Percentiles rank a stretch among this genome's conserved stretches.
Conservation (phyloP, 1,140 invertebrate species). For the Myzus persicae region DNA sequence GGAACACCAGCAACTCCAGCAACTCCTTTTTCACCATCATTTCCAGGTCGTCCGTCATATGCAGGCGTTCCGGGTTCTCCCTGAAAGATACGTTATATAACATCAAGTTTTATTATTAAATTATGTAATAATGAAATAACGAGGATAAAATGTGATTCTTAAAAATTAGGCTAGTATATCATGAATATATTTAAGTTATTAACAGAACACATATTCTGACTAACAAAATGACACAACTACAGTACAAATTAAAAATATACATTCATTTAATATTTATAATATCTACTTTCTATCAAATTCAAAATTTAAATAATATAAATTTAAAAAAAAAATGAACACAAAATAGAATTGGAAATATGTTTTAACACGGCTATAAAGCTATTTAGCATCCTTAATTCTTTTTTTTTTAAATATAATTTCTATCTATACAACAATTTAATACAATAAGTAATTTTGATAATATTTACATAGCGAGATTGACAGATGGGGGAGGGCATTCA, state of each 20-base stretch:
- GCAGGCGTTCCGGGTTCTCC: constrained; percentile 68
- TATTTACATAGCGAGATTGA: too few species aligned
- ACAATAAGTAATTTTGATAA: too few species aligned
- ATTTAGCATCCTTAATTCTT: too few species aligned
- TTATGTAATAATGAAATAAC: too few species aligned
- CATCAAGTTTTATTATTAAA: background rate
- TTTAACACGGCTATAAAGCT: background rate
- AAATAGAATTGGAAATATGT: too few species aligned
- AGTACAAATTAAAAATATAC: background rate
- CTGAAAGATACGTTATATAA: background rate
- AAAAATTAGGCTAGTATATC: background rate
- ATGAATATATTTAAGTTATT: background rate
- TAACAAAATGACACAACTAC: background rate
- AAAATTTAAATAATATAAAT: background rate
- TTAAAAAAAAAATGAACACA: too few species aligned
- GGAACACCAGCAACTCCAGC: constrained; percentile 68
- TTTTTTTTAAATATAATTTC: too few species aligned
- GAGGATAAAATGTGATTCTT: too few species aligned
- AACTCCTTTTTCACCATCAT: constrained; percentile 76
- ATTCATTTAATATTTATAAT: background rate
- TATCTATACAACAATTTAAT: too few species aligned
- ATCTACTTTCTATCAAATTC: background rate
- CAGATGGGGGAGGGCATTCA: too few species aligned
- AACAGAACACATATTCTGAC: background rate
- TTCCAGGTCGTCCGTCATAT: constrained; percentile 65